phyloP scores from a whole-genome alignment of 2,888 invertebrate genomes.

The Meganola albula region DNA sequence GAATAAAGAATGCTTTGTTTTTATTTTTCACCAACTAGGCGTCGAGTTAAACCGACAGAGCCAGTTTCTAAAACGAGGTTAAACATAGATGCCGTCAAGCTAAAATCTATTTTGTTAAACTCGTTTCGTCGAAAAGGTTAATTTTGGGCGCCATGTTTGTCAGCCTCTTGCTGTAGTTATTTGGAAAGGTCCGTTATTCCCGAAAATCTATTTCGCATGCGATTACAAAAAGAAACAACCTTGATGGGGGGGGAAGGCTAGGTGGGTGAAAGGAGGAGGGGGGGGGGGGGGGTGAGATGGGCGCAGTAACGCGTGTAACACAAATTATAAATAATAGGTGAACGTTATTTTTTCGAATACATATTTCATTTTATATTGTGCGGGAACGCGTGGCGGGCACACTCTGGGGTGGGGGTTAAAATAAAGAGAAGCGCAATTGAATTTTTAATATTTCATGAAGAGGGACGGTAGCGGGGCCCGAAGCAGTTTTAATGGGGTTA shows the following conservation, averaged over 20 bases:
- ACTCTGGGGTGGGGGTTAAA: slow-evolving; percentile 69
- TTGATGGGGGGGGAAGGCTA: slow-evolving; percentile 29
- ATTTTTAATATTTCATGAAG: slow-evolving; percentile 79
- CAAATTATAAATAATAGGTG: slow-evolving; percentile 75
- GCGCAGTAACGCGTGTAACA: slow-evolving; percentile 47
- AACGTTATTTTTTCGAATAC: slow-evolving; percentile 73
- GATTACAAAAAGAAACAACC: slow-evolving; percentile 27
- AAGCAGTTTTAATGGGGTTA: slow-evolving; percentile 73
- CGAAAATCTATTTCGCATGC: slow-evolving; percentile 21
- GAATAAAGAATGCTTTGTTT: too few species aligned
- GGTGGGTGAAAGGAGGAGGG: slow-evolving; percentile 14
- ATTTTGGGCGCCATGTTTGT: too few species aligned
- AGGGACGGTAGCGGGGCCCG: slow-evolving; percentile 59
- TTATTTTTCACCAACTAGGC: too few species aligned
- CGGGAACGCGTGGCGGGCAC: slow-evolving; percentile 53
- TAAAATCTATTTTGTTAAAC: too few species aligned
- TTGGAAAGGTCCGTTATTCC: not conserved
- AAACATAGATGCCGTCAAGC: too few species aligned
- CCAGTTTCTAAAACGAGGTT: too few species aligned
- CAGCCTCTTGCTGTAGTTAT: too few species aligned
- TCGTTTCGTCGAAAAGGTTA: too few species aligned
- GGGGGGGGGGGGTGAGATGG: slow-evolving; percentile 13
- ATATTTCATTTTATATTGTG: slow-evolving; percentile 76
- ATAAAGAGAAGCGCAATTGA: slow-evolving; percentile 78
- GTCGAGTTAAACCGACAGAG: too few species aligned